These are phyloP conservation scores for Pseudoatta argentina DNA, from an alignment of 1,140 invertebrate genomes.

Conservation along the genomic window DNA sequence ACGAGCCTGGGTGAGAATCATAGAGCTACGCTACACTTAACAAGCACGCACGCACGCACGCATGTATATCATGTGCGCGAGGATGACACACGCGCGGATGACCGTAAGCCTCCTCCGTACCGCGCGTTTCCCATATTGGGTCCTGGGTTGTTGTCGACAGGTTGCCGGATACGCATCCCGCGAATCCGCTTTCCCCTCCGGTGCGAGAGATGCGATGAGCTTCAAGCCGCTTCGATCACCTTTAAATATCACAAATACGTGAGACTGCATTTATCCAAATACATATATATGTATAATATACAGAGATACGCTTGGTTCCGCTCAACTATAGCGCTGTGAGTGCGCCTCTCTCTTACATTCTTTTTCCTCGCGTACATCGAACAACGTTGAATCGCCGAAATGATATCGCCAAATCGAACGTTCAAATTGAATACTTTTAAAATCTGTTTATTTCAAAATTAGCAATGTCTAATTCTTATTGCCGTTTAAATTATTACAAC, in stretches of 20 bases:
- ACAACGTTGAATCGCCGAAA: background rate
- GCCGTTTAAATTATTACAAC: too few species aligned
- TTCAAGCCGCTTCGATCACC: background rate
- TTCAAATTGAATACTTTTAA: background rate
- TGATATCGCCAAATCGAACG: background rate
- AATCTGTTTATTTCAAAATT: background rate
- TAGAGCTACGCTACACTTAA: constrained; percentile 82
- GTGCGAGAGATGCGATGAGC: constrained; percentile 34
- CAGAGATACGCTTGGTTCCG: background rate
- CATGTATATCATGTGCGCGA: background rate
- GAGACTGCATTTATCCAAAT: constrained; percentile 31
- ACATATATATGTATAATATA: background rate
- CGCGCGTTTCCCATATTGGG: constrained; percentile 62
- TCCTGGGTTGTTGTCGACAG: constrained; percentile 71
- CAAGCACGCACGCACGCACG: constrained; percentile 58
- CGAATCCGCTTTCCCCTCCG: constrained; percentile 58
- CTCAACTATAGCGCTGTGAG: background rate
- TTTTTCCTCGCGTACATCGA: background rate
- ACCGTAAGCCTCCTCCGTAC: constrained; percentile 56
- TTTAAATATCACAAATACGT: constrained; percentile 11
- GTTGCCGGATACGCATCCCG: constrained; percentile 74
- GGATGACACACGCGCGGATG: constrained; percentile 11
- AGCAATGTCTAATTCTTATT: background rate
- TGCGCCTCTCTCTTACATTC: constrained; percentile 7
- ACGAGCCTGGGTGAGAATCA: constrained; percentile 77